A percentile compares a stretch with the other conserved stretches of the same genome.
These are phyloP conservation scores for Cheirogaleus medius DNA, from an alignment of 2,113 vertebrate genomes.

Conservation along the genomic window DNA sequence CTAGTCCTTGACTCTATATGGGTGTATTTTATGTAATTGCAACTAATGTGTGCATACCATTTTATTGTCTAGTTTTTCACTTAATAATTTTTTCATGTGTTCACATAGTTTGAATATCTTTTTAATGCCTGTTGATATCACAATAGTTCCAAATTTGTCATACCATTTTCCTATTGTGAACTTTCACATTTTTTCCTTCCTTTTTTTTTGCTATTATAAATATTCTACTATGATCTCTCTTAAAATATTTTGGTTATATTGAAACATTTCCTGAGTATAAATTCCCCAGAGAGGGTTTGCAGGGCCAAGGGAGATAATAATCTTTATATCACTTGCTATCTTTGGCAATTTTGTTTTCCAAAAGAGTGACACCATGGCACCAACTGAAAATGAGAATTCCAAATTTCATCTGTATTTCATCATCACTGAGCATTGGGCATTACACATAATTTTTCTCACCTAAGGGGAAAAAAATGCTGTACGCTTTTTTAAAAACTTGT, in stretches of 20 bases:
- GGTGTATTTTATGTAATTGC: not conserved
- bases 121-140: not conserved
- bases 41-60: not conserved
- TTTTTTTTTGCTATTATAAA: not conserved
- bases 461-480: not conserved
- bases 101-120: not conserved
- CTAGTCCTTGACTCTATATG: not conserved
- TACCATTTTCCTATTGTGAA: not conserved
- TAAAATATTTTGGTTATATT: slow-evolving; percentile 20
- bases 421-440: not conserved
- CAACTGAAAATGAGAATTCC: not conserved
- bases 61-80: not conserved
- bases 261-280: not conserved
- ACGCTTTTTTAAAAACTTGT: not conserved
- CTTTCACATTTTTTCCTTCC: not conserved
- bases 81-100: not conserved
- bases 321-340: not conserved
- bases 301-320: not conserved
- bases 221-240: not conserved
- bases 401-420: not conserved
- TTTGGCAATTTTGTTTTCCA: not conserved
- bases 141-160: not conserved
- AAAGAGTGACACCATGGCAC: not conserved
- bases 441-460: not conserved
- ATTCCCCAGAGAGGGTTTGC: not conserved